These are phyloP conservation scores for Lucilia sericata DNA, from an alignment of 1,140 invertebrate genomes.

Conservation along the genomic window DNA sequence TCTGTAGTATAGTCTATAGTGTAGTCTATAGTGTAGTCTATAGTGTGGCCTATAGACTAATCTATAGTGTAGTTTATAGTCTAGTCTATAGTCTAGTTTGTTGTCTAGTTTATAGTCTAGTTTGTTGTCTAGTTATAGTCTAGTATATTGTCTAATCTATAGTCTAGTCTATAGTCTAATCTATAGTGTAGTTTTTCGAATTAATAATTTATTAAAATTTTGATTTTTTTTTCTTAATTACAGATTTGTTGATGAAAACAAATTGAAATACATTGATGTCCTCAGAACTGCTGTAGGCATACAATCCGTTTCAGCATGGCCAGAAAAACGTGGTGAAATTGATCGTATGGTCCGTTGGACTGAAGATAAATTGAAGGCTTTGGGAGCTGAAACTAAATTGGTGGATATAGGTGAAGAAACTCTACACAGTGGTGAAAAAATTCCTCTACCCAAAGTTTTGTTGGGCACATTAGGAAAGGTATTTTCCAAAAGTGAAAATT, in stretches of 20 bases:
- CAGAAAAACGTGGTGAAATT: conserved; percentile 66
- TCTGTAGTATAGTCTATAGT: no score
- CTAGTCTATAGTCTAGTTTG: no score
- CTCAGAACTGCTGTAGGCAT: conserved; percentile 92
- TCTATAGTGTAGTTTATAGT: no score
- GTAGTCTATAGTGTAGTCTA: no score
- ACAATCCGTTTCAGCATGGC: conserved; percentile 92
- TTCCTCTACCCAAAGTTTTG: conserved; percentile 89
- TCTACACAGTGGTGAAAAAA: conserved; percentile 77
- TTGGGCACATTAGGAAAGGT: conserved; percentile 84
- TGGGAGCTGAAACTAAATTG: conserved; percentile 83
- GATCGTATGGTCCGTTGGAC: conserved; percentile 81
- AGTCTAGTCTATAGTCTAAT: no score
- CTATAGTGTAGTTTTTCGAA: no score
- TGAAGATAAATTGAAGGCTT: conserved; percentile 76
- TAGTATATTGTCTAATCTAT: no score
- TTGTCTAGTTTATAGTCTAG: no score
- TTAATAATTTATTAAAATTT: no score
- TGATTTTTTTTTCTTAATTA: conserved; percentile 37
- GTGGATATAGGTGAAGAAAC: conserved; percentile 85
- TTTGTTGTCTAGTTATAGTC: no score
- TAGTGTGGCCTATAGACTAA: no score
- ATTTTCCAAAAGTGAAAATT: not conserved
- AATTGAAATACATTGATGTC: conserved; percentile 77
- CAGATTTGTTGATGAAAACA: conserved; percentile 59